Base-by-base conservation (phyloP, 2,888 invertebrate genomes). In the Melolontha melolontha region DNA sequence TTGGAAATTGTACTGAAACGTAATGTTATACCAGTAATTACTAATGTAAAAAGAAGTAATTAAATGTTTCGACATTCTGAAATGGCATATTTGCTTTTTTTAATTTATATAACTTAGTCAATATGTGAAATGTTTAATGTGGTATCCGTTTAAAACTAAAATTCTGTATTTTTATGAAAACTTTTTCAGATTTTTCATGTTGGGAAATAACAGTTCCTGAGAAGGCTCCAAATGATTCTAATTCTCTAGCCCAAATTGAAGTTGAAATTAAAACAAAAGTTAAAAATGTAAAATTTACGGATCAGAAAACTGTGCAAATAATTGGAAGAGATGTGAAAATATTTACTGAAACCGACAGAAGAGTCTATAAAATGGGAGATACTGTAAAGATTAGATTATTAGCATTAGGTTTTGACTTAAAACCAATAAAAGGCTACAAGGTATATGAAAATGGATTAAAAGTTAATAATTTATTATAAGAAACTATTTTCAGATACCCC, bases 331-430 rank as follows among this genome's bases (percentile, higher is more conserved):
- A n/a, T 1, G 27, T 4, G 1, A 17, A 50, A 10, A 27, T 8
- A 27, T 50, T 50, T 27, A 50, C 88, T 44, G 86, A 87, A 75
- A 88, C 87, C 1, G 88, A 88, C 73, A 85, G 86, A 72, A 80
- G 82, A 1, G 79, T 85, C 16, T 88, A 88, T 73, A 87, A 86
- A 74, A 86, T 87, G 8, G 86, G 86, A 1, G 87, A 88, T 75
- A 82, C 82, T 69, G 85, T 88, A 16, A 84, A 83, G 74, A 84
- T 88, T 68, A 81, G 87, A 69, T 79, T 87, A 34, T 78, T 88
- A 29, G 81, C 83, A 50, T 73, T 88, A n/a, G 83, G 82, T 41
- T 84, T 85, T 54, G 83, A 86, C 71, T 78, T 88, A 40, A 82
- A 84, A 70, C 85, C 87, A 8, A 79, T 83, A 74, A 79, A 80